These are phyloP conservation scores for Varanus komodoensis DNA, from an alignment of 2,113 vertebrate genomes.

Conservation along the genomic window DNA sequence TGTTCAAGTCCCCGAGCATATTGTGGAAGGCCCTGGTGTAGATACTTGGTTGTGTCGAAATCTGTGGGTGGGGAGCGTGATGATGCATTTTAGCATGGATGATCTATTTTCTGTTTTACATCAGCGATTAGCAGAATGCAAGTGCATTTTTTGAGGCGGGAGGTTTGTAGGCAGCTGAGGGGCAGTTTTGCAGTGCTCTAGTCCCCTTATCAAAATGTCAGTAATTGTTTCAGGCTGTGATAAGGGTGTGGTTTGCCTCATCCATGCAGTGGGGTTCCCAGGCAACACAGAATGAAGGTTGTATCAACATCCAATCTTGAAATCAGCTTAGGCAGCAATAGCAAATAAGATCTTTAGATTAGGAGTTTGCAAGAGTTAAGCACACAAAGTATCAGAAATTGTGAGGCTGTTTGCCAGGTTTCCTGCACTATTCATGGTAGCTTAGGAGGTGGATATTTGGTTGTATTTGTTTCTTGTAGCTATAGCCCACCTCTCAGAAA, in stretches of 20 bases:
- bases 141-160: not conserved
- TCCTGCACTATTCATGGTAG: not conserved
- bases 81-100: not conserved
- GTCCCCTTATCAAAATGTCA: not conserved
- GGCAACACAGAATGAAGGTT: not conserved
- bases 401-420: not conserved
- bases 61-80: not conserved
- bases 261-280: not conserved
- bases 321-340: not conserved
- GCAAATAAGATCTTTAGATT: not conserved
- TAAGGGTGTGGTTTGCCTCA: not conserved
- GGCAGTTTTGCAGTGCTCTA: not conserved
- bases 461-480: constrained; percentile 14
- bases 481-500: not conserved
- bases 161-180: not conserved
- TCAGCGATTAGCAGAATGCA: not conserved
- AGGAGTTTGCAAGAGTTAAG: not conserved
- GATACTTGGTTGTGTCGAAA: not conserved
- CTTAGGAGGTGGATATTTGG: not conserved
- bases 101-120: not conserved
- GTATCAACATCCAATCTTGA: not conserved
- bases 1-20: too few relatives aligned
- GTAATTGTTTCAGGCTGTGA: not conserved
- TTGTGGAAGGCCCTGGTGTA: not conserved
- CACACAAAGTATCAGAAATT: not conserved